Conservation (phyloP, 2,797 vertebrate genomes). For the Sebastes baramenuke region DNA sequence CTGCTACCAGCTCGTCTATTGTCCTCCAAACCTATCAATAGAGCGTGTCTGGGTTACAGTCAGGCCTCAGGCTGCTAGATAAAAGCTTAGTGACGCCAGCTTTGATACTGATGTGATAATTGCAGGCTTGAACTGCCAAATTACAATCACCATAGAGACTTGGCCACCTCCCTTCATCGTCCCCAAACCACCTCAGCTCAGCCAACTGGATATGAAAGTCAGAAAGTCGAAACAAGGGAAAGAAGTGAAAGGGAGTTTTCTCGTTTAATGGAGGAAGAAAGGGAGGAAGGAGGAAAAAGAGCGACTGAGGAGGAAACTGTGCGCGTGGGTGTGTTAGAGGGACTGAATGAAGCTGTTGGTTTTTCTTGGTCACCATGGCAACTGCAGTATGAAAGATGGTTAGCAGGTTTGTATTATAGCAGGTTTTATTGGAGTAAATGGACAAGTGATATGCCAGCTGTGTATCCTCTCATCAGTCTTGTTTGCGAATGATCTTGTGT, state of each 20-base stretch:
- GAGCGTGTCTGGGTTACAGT: constrained; percentile 38
- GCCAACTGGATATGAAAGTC: constrained; percentile 3
- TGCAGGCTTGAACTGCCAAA: constrained; percentile 52
- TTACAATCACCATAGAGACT: constrained; percentile 38
- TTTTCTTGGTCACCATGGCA: constrained; percentile 72
- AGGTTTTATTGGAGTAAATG: constrained; percentile 51
- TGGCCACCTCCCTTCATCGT: constrained; percentile 12
- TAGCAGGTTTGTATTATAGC: constrained; percentile 38
- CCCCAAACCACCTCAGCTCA: not conserved
- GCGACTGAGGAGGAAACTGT: not conserved
- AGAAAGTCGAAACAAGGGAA: not conserved
- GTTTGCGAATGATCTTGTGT: not conserved
- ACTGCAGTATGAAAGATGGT: constrained; percentile 63
- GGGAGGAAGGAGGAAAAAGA: not conserved
- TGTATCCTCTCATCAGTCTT: constrained; percentile 15
- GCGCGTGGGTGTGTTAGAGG: constrained; percentile 36
- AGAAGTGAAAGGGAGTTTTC: not conserved
- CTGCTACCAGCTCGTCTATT: constrained; percentile 10
- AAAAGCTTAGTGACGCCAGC: constrained; percentile 44
- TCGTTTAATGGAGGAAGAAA: not conserved
- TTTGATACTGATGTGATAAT: constrained; percentile 65
- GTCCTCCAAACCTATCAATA: constrained; percentile 32
- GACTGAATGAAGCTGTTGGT: constrained; percentile 55
- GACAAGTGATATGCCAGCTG: constrained; percentile 31
- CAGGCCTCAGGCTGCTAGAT: constrained; percentile 15